Evolutionary conservation across 2,797 vertebrate species (phyloP).

Genomic region (Myotis myotis): DNA sequence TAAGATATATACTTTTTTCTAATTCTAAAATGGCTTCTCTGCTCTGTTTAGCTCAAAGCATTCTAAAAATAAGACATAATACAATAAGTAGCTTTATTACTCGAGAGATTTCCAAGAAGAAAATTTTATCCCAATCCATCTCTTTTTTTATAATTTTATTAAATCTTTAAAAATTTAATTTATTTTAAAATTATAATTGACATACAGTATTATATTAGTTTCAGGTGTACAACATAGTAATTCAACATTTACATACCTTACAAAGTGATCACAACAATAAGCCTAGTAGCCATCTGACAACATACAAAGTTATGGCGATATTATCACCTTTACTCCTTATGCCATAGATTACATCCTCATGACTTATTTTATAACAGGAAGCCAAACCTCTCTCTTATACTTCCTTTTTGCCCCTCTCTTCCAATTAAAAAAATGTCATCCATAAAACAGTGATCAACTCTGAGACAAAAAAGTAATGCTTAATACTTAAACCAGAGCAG

Average conservation of each 20-base stretch:
- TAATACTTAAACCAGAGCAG: background rate
- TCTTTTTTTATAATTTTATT: background rate
- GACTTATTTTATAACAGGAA: background rate
- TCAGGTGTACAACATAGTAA: background rate
- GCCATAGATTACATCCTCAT: background rate
- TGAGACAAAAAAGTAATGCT: background rate
- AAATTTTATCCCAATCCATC: background rate
- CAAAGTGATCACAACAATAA: background rate
- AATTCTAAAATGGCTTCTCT: constrained; percentile 29
- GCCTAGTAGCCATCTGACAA: background rate
- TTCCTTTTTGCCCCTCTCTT: background rate
- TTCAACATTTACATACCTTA: background rate
- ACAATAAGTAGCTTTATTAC: background rate
- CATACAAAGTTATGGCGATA: background rate
- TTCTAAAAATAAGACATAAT: constrained; percentile 26
- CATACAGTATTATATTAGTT: background rate
- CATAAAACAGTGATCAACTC: background rate
- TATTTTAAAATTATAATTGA: background rate
- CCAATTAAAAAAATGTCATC: background rate
- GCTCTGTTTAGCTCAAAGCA: constrained; percentile 14
- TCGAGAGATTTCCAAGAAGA: background rate
- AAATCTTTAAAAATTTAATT: background rate
- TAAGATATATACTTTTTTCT: constrained; percentile 29
- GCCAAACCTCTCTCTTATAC: background rate
- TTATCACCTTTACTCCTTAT: background rate